These are phyloP conservation scores for Oxyruncus cristatus DNA, from an alignment of 2,113 vertebrate species.

Conservation along the genomic window DNA sequence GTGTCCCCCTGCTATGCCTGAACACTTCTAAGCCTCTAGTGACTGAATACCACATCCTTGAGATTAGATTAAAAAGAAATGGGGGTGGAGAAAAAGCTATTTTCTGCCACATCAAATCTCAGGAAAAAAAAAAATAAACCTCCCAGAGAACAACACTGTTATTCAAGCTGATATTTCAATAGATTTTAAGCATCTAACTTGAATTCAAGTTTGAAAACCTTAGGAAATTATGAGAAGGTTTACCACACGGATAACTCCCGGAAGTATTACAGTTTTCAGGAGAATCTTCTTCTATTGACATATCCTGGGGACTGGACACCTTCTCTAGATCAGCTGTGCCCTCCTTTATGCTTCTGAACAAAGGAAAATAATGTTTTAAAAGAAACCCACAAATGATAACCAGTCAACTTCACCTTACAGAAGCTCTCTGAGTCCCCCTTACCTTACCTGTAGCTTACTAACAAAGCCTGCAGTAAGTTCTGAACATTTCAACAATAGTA, in stretches of 20 bases:
- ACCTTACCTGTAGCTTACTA: neutral
- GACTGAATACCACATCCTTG: neutral
- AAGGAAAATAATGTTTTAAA: neutral
- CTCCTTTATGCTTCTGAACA: neutral
- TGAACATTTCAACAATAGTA: neutral
- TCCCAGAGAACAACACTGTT: neutral
- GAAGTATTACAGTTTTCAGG: neutral
- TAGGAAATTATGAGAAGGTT: neutral
- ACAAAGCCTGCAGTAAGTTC: neutral
- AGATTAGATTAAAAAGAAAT: neutral
- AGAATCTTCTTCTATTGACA: neutral
- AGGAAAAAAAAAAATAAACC: neutral
- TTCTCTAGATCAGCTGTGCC: neutral
- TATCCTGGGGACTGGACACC: neutral
- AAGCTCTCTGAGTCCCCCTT: neutral
- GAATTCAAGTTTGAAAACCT: neutral
- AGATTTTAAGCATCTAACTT: neutral
- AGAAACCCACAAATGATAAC: neutral
- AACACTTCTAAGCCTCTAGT: neutral
- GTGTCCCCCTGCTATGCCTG: neutral
- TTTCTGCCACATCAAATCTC: neutral
- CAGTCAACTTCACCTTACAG: neutral
- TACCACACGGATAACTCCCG: constrained; percentile 18
- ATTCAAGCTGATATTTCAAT: neutral
- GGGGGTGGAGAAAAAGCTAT: accelerated